These are phyloP conservation scores for Chironex yamaguchii DNA, from an alignment of 30 jellyfish, hydroid and myxozoan genomes.

Conservation along the genomic window DNA sequence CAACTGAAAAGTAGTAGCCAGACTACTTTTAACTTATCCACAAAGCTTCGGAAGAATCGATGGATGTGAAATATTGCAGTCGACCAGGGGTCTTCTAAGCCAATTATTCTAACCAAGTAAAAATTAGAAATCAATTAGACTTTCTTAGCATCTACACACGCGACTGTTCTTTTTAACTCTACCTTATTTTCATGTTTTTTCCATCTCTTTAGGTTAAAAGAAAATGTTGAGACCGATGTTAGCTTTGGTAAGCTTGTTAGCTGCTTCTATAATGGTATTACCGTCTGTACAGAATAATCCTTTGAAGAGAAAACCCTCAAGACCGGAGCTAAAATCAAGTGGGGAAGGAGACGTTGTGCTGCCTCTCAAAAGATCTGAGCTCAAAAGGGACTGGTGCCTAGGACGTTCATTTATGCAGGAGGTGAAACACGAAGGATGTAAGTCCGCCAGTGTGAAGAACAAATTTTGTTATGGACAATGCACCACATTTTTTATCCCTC, in stretches of 20 bases:
- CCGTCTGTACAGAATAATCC: neutral
- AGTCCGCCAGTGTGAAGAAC: conserved; percentile 67
- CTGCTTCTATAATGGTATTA: neutral
- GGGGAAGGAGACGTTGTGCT: neutral
- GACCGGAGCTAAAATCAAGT: neutral
- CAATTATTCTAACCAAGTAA: neutral
- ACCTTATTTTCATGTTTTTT: neutral
- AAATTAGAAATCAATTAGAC: neutral
- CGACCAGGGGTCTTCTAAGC: neutral
- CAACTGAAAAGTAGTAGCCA: too few species aligned
- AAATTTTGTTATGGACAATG: conserved; percentile 86
- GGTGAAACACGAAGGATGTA: conserved; percentile 77
- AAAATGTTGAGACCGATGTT: neutral
- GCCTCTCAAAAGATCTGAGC: conserved; percentile 71
- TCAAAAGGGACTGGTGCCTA: conserved; percentile 79
- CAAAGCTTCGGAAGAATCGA: too few species aligned
- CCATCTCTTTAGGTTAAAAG: neutral
- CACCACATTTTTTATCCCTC: conserved; percentile 78
- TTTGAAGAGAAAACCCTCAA: neutral
- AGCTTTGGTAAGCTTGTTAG: neutral
- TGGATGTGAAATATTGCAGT: too few species aligned
- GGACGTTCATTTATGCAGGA: conserved; percentile 72
- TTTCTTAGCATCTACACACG: neutral
- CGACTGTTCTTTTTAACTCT: neutral
- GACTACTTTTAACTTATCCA: too few species aligned